Evolutionary conservation across 2,113 vertebrate genomes (phyloP).

Genomic region (Tachycineta bicolor): DNA sequence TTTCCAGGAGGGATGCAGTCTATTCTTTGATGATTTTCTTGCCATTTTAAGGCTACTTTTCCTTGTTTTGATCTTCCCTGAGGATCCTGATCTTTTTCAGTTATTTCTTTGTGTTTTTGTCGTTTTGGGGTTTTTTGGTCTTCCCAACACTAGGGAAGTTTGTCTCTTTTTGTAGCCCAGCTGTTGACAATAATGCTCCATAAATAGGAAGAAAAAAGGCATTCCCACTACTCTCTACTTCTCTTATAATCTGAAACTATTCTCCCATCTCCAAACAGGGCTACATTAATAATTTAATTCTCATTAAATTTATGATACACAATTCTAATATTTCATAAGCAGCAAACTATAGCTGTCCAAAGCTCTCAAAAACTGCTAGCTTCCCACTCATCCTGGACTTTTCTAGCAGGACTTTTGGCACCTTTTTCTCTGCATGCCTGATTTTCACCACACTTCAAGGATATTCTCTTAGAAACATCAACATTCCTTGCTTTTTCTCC

Average conservation of each 20-base stretch:
- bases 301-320: background rate
- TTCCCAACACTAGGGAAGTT: background rate
- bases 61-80: background rate
- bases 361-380: background rate
- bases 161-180: background rate
- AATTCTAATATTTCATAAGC: background rate
- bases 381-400: background rate
- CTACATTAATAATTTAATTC: slow-evolving; percentile 34
- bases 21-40: background rate
- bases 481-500: background rate
- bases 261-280: background rate
- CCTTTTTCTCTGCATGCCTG: background rate
- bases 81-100: background rate
- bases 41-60: background rate
- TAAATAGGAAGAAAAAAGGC: background rate
- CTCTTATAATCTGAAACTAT: background rate
- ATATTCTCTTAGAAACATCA: background rate
- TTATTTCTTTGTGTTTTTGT: background rate
- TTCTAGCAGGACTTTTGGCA: background rate
- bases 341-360: background rate
- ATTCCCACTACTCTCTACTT: background rate
- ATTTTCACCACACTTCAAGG: background rate
- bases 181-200: background rate
- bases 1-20: background rate
- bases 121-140: background rate